These are phyloP conservation scores for Trachymyrmex cornetzi DNA, from an alignment of 1,140 invertebrate species.

Conservation along the genomic window DNA sequence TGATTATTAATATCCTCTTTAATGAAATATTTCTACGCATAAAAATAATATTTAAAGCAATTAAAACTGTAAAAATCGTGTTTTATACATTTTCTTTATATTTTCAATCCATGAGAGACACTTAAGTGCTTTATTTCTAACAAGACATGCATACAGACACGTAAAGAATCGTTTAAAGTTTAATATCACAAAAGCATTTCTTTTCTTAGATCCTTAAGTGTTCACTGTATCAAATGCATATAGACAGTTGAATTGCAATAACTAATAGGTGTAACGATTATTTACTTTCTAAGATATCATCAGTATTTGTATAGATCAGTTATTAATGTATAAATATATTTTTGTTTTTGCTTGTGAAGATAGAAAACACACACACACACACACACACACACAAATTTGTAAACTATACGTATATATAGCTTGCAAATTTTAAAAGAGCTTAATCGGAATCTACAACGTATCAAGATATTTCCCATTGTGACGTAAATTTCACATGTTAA, in stretches of 20 bases:
- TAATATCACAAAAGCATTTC: constrained; percentile 27
- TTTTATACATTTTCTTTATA: neutral
- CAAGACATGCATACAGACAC: neutral
- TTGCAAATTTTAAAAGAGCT: neutral
- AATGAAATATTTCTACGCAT: neutral
- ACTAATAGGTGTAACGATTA: constrained; percentile 53
- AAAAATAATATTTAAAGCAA: neutral
- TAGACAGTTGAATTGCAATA: constrained; percentile 57
- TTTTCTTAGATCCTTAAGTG: constrained; percentile 51
- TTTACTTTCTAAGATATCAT: constrained; percentile 41
- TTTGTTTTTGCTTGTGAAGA: constrained; percentile 1
- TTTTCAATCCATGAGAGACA: neutral
- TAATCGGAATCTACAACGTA: constrained; percentile 1
- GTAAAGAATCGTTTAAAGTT: neutral
- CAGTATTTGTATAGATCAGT: constrained; percentile 48
- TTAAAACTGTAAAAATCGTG: neutral
- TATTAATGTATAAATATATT: constrained; percentile 25
- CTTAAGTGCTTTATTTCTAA: neutral
- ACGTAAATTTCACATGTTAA: neutral
- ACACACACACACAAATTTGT: too few relatives aligned
- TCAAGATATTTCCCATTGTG: constrained; percentile 14
- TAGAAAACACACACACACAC: neutral
- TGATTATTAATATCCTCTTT: neutral
- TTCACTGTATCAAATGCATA: constrained; percentile 37
- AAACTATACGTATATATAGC: neutral